Base-by-base conservation (phyloP, 2,888 invertebrate species). In the Flexamia atlantica region DNA sequence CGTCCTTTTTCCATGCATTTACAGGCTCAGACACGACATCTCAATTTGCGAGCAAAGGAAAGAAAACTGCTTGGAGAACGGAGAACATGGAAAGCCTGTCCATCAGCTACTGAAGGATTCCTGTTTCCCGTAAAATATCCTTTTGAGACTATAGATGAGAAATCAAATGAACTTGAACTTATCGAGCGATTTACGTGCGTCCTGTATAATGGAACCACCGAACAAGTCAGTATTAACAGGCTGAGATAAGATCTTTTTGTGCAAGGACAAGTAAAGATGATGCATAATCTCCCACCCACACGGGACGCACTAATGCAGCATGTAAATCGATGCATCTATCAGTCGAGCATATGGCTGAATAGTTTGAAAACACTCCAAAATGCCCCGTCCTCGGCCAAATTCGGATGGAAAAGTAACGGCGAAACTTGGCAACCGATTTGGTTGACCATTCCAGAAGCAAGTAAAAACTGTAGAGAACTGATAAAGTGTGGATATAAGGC, bases 1-100 rank as follows among this genome's bases (percentile, higher is more conserved):
- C 12, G 40, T 53, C 53, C 53, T 53, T 53, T 53, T 53, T 12
- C 53, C 53, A 53, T 53, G 53, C 53, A 53, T 53, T 53, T 53
- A 53, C 53, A 53, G 53, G 53, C 53, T 53, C 53, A 53, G 53
- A 53, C 53, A 53, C 53, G 53, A 53, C 53, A 53, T 53, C 53
- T 53, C 53, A 53, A 53, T 53, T 53, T 53, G 53, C 53, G 7
- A n/a, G 53, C 53, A 53, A 53, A 53, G 53, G 53, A 53, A 53
- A 53, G 53, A 53, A 53, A 53, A 53, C 53, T 53, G 53, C 53
- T n/a, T 53, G 53, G 53, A 53, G 53, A 53, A 53, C 53, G 17
- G 7, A n/a, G n/a, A n/a, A n/a, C n/a, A n/a, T n/a, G n/a, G n/a
- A n/a, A n/a, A n/a, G n/a, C n/a, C n/a, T n/a, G 53, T n/a, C n/a